Evolutionary conservation across 2,113 vertebrate genomes (phyloP).

Genomic region (Cyanoderma ruficeps): DNA sequence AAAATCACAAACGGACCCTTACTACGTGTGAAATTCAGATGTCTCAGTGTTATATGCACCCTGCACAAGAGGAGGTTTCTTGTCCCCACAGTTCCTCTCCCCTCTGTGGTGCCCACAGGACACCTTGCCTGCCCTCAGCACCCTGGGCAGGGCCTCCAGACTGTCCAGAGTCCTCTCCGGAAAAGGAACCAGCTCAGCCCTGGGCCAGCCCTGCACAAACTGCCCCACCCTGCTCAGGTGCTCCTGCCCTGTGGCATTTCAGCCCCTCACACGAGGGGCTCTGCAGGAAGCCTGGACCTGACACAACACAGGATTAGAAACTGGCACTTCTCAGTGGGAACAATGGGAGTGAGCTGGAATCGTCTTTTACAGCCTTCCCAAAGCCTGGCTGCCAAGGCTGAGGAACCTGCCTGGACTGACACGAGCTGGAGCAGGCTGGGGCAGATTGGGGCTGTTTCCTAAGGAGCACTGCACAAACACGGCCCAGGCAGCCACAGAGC

Average conservation of each 20-base stretch:
- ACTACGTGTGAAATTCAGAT: background rate
- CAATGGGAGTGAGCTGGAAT: background rate
- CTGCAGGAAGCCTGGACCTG: background rate
- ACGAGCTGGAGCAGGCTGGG: background rate
- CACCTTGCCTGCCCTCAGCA: background rate
- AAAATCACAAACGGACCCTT: slow-evolving; percentile 16
- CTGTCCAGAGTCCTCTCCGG: background rate
- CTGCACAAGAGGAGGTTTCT: background rate
- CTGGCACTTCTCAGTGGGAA: background rate
- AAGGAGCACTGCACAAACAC: background rate
- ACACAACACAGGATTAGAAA: background rate
- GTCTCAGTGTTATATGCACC: background rate
- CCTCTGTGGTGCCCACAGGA: background rate
- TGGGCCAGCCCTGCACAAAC: background rate
- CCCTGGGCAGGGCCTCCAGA: background rate
- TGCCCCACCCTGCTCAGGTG: background rate
- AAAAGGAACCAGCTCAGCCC: background rate
- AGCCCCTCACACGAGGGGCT: background rate
- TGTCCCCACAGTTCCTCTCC: background rate
- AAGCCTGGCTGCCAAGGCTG: background rate
- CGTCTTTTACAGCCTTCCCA: background rate
- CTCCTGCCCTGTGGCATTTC: background rate
- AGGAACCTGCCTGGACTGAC: background rate
- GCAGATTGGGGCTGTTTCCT: background rate
- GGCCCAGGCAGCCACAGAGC: background rate